Evolutionary conservation across 2,113 vertebrate genomes (phyloP), one percentile per base, ranked within the genome.

Genomic region (Mandrillus leucophaeus): DNA sequence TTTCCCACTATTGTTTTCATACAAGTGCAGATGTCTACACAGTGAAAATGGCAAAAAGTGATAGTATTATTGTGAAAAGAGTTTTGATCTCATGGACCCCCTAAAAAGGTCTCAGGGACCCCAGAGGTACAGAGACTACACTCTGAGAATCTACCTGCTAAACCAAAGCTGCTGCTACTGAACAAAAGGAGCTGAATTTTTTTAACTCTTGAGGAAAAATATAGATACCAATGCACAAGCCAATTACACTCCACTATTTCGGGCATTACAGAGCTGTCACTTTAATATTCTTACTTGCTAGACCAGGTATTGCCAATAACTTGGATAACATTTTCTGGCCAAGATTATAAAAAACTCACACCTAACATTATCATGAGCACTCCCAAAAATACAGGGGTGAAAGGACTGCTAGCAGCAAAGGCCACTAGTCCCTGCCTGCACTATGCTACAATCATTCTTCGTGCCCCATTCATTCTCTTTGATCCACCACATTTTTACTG

Each of bases 261-360:
- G 59, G 82, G 88, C 8, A 45, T 97, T 12, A 93, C 90, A 97
- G 95, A 95, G 97, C 95, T 88, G 90, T 96, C 96, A 90, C 92
- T 93, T 95, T 90, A 72, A 88, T 97, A 66, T 97, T 95, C 97
- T 97, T 82, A 89, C 95, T 95, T 93, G 97, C 81, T 96, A 83
- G 93, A 96, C 90, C 94, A 97, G 95, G 92, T 98, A 87, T 97
- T 98, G 48, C 98, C 97, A 97, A 90, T 57, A 96, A 97, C 93
- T 81, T 45, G 84, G 94, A 95, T 91, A 98, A 96, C 64, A 87
- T 90, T 96, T 97, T 98, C 94, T 14, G 3, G 95, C 95, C 85
- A 94, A 95, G 73, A 95, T 96, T 97, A 82, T 98, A 90, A 97
- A 98, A 98, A 95, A 75, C 88, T 96, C 81, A 97, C 79, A 96